Conservation (phyloP, 30 jellyfish, hydroid and myxozoan species). For the Turritopsis dohrnii region DNA sequence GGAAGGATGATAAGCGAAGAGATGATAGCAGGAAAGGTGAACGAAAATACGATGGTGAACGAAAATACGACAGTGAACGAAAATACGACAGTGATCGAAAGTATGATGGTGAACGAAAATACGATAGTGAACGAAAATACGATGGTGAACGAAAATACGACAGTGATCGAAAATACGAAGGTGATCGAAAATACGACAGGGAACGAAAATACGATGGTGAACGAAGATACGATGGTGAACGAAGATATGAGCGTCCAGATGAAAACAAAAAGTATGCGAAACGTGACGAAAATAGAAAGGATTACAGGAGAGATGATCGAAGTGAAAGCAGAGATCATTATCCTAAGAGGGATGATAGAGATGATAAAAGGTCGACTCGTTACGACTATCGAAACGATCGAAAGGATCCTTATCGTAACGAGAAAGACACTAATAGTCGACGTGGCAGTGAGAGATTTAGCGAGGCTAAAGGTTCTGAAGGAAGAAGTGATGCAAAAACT, state of each 20-base stretch:
- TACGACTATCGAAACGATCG: conserved; percentile 32
- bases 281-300: conserved; percentile 29
- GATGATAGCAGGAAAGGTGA: conserved; percentile 8
- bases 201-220: conserved; percentile 20
- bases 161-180: too few relatives aligned
- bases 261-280: conserved; percentile 15
- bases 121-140: conserved; percentile 4
- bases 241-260: conserved; percentile 19
- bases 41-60: conserved; percentile 9
- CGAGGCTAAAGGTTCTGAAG: background rate
- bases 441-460: conserved; percentile 26
- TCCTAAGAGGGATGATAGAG: conserved; percentile 22
- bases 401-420: conserved; percentile 22
- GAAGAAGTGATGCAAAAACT: background rate
- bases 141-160: too few relatives aligned
- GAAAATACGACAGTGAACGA: conserved; percentile 3
- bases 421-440: conserved; percentile 12
- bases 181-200: conserved; percentile 2
- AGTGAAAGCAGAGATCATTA: conserved; percentile 4
- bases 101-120: conserved; percentile 1
- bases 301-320: conserved; percentile 4
- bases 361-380: conserved; percentile 9
- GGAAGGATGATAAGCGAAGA: conserved; percentile 6
- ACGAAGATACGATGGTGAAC: conserved; percentile 11
- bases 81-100: conserved; percentile 17